Conservation (phyloP, 2,888 invertebrate genomes). For the Lordiphosa fenestrarum region DNA sequence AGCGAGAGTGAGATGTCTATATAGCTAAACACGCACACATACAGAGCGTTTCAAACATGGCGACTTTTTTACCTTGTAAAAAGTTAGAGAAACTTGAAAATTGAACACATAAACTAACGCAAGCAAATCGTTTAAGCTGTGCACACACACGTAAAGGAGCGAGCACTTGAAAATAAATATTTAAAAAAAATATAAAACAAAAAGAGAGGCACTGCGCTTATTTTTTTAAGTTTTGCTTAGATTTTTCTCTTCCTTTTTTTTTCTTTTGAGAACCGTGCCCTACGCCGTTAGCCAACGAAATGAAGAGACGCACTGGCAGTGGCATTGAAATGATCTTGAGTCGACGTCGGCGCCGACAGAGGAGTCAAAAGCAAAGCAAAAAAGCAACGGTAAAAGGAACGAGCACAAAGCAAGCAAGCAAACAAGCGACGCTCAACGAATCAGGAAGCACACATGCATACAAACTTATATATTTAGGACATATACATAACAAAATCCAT, state of each 20-base stretch:
- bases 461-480: too few species aligned
- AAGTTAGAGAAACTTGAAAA: background rate
- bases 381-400: background rate
- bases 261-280: background rate
- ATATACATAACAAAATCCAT: too few species aligned
- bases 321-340: slow-evolving; percentile 12
- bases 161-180: too few species aligned
- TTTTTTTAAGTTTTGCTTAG: background rate
- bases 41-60: background rate
- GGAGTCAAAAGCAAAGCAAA: background rate
- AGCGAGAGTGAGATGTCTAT: slow-evolving; percentile 1
- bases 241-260: background rate
- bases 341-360: background rate
- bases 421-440: background rate
- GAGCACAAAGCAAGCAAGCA: background rate
- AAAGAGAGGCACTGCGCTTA: too few species aligned
- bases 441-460: too few species aligned
- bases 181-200: too few species aligned
- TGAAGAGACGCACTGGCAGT: slow-evolving; percentile 4
- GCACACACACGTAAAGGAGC: too few species aligned
- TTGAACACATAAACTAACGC: too few species aligned
- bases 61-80: background rate
- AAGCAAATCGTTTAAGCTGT: too few species aligned
- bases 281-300: background rate
- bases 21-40: background rate